Percentiles rank a stretch among this genome's conserved stretches.
phyloP scores from a whole-genome alignment of 2,888 invertebrate genomes.

The Hyalella azteca region DNA sequence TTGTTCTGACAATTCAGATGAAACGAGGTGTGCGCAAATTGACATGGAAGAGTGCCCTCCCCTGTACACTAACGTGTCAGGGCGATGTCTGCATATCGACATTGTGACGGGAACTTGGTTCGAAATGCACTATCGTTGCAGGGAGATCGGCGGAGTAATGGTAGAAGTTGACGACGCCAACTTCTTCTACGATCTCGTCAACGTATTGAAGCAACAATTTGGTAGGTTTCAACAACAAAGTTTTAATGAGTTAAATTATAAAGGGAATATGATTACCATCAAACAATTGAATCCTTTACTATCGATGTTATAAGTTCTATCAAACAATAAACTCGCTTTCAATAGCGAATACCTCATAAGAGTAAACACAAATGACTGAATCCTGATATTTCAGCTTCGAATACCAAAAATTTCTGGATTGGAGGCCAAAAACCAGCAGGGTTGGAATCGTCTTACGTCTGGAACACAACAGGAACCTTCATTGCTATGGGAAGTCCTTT shows the following conservation, averaged over 20 bases:
- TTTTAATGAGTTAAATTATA: neutral
- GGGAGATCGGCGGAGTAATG: neutral
- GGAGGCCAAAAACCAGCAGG: neutral
- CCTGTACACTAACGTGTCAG: neutral
- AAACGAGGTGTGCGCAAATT: no score
- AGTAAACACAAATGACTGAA: neutral
- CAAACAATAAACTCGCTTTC: neutral
- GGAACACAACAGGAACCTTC: neutral
- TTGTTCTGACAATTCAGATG: no score
- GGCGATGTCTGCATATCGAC: neutral
- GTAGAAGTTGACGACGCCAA: neutral
- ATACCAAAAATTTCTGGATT: neutral
- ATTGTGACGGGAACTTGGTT: neutral
- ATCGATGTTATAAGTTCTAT: neutral
- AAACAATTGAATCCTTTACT: neutral
- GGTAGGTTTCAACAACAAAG: neutral
- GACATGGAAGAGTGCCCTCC: neutral
- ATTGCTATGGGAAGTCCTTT: neutral
- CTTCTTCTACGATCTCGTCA: constrained; percentile 9
- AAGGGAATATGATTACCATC: neutral
- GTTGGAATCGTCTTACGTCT: neutral
- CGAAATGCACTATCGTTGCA: neutral
- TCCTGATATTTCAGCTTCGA: neutral
- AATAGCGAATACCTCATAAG: neutral
- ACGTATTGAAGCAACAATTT: neutral